These are phyloP conservation scores for Heterocephalus glaber DNA, from an alignment of 2,113 vertebrate genomes.

Conservation along the genomic window DNA sequence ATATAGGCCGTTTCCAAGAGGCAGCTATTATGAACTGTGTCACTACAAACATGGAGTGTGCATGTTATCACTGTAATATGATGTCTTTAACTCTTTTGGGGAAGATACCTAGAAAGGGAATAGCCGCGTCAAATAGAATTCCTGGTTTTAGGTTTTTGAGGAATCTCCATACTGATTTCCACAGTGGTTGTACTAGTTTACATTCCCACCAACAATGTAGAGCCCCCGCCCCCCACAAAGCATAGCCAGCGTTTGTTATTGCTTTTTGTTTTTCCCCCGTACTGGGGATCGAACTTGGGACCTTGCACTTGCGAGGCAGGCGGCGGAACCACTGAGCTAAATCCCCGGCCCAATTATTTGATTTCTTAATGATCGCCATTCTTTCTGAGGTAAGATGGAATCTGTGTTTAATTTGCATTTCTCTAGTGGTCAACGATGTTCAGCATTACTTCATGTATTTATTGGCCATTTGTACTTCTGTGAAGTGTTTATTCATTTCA, in stretches of 20 bases:
- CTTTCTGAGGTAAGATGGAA: background rate
- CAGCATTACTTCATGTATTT: background rate
- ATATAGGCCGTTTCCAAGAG: background rate
- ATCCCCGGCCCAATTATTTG: too few relatives aligned
- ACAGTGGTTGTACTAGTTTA: background rate
- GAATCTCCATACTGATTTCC: background rate
- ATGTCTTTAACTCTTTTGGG: background rate
- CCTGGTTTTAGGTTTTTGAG: background rate
- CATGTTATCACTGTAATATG: background rate
- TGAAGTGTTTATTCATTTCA: background rate
- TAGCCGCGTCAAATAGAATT: background rate
- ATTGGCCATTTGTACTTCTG: background rate
- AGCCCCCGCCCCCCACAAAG: background rate
- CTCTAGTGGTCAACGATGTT: background rate
- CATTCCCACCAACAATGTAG: background rate
- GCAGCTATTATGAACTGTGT: background rate
- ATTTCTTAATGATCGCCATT: background rate
- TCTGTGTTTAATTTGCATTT: background rate
- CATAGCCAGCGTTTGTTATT: background rate
- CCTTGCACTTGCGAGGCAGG: too few relatives aligned
- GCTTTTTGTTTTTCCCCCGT: too few relatives aligned
- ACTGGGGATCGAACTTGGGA: too few relatives aligned
- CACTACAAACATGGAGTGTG: background rate
- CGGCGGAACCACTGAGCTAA: too few relatives aligned
- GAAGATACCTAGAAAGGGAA: background rate